phyloP scores from a whole-genome alignment of 2,113 vertebrate genomes.

The Ameiurus melas region DNA sequence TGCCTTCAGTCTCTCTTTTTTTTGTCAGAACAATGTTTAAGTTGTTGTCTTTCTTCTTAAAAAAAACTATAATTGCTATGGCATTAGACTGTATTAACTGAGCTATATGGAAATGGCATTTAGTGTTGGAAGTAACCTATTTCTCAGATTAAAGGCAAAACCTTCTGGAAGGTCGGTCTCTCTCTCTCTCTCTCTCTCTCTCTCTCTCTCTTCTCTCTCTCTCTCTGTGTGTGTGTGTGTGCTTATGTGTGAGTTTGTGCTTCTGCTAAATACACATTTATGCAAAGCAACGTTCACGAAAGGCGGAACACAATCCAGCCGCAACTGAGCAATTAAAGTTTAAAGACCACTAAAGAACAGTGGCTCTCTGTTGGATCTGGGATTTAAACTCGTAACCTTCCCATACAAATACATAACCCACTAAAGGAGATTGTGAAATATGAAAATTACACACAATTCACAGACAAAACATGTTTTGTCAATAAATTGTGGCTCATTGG shows the following conservation, averaged over 20 bases:
- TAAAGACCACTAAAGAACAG: neutral
- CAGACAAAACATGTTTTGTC: too few species aligned
- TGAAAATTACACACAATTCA: neutral
- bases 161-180: neutral
- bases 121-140: too few species aligned
- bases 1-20: neutral
- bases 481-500: neutral
- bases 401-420: neutral
- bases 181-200: neutral
- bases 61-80: neutral
- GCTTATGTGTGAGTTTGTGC: neutral
- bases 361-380: neutral
- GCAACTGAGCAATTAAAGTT: neutral
- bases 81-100: neutral
- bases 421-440: neutral
- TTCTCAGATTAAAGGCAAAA: too few species aligned
- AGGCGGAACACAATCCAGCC: neutral
- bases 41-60: neutral
- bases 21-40: neutral
- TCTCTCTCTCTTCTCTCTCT: neutral
- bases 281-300: neutral
- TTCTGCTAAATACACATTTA: neutral
- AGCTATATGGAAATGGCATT: too few species aligned
- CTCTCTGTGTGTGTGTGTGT: neutral
- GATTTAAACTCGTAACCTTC: neutral